phyloP scores from a whole-genome alignment of 2,113 vertebrate genomes.

The Mesembrinibis cayennensis region DNA sequence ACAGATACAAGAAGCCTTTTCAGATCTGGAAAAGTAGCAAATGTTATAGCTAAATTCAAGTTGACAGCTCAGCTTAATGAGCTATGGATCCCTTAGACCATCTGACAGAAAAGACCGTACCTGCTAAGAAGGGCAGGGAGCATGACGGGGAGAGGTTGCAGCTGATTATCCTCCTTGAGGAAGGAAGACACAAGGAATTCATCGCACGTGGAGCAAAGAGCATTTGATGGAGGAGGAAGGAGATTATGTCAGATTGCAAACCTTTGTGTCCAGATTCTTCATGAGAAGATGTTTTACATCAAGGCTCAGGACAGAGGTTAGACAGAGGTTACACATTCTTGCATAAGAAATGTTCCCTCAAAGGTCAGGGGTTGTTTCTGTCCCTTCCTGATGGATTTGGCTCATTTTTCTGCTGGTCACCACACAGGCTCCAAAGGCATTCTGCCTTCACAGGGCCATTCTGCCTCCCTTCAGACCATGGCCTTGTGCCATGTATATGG shows the following conservation, averaged over 20 bases:
- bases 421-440: background rate
- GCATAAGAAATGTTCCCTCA: background rate
- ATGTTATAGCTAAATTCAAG: background rate
- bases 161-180: background rate
- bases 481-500: background rate
- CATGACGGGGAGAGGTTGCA: background rate
- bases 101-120: background rate
- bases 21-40: background rate
- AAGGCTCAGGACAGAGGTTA: background rate
- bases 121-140: background rate
- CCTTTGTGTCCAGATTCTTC: background rate
- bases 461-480: rapidly evolving
- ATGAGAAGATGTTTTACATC: background rate
- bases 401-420: background rate
- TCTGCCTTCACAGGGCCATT: background rate
- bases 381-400: background rate
- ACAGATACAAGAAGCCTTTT: background rate
- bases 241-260: background rate
- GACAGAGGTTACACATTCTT: background rate
- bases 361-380: background rate
- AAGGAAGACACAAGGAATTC: background rate
- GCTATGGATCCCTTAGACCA: background rate
- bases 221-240: background rate
- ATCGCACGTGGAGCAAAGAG: rapidly evolving
- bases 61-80: background rate